A percentile compares a stretch with the other conserved stretches of the same genome.
Evolutionary conservation across 2,797 vertebrate genomes (phyloP).

Genomic region (Urocyon cinereoargenteus): DNA sequence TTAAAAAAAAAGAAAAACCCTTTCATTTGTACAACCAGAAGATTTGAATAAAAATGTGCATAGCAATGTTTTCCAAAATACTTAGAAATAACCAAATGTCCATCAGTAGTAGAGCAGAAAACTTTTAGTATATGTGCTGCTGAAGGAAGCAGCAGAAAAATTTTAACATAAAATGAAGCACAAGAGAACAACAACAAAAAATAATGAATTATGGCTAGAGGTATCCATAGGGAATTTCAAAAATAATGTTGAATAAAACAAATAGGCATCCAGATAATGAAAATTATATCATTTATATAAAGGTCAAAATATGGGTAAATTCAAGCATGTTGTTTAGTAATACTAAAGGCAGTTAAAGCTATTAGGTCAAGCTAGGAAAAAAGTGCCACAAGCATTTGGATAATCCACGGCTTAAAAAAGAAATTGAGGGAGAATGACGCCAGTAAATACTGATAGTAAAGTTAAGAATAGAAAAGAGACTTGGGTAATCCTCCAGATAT

Average conservation of each 20-base stretch:
- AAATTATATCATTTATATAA: not conserved
- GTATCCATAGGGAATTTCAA: not conserved
- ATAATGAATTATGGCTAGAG: not conserved
- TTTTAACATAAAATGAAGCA: not conserved
- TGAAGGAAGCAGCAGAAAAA: not conserved
- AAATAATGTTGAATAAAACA: not conserved
- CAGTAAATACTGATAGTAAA: not conserved
- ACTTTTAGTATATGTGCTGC: not conserved
- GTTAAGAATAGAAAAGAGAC: not conserved
- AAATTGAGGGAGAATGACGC: not conserved
- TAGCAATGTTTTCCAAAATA: not conserved
- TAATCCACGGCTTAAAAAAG: not conserved
- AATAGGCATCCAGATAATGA: not conserved
- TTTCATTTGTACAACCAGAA: not conserved
- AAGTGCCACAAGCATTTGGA: not conserved
- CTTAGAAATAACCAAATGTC: not conserved
- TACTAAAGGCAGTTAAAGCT: not conserved
- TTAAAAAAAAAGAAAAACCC: not conserved
- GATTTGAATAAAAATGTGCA: not conserved
- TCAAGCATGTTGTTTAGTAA: not conserved
- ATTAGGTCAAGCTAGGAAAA: not conserved
- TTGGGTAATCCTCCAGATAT: not conserved
- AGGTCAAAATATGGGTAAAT: not conserved
- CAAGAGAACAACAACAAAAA: not conserved
- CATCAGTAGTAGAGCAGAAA: not conserved